Base-by-base conservation (phyloP, 2,888 invertebrate genomes). In the Meganola albula region DNA sequence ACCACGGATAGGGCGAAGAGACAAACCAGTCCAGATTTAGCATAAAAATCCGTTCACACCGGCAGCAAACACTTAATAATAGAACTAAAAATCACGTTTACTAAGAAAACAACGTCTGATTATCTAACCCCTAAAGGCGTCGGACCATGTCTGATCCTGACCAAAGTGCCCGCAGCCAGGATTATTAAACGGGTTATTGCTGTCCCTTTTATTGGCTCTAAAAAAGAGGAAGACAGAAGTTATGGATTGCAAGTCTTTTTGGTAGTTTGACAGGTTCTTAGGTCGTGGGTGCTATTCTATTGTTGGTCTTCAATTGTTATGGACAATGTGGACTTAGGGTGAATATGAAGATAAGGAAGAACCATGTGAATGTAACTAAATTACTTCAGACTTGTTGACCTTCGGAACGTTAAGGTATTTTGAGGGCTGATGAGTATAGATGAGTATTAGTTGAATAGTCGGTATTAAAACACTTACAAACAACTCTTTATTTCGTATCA, bases 101-200 rank as follows among this genome's bases (percentile, higher is more conserved):
- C 39, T 51, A 53, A 46, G 55, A 53, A 63, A 62, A 63, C 61
- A 65, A 62, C 48, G 34, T 48, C n/a, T n/a, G n/a, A n/a, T n/a
- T n/a, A n/a, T n/a, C n/a, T n/a, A n/a, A n/a, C n/a, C n/a, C n/a
- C n/a, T n/a, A n/a, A n/a, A 71, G 70, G 79, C 75, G 80, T 74
- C 53, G 63, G 60, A 77, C 75, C 80, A 62, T 79, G 69, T 60
- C 76, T 61, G 63, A 78, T 74, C 70, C 68, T 70, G 72, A 71
- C 72, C 67, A 76, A 79, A 77, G 70, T 65, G 62, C 78, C 66
- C 59, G 66, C 59, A 74, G 77, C 71, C 39, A 70, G 62, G 68
- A 74, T 74, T 74, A 73, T 50, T 48, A 70, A 75, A 74, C 74
- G 43, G 53, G 69, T 74, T 66, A 37, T 23, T 29, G n/a, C 28